These are phyloP conservation scores for Nothoprocta perdicaria DNA, from an alignment of 2,113 vertebrate species.

Conservation along the genomic window DNA sequence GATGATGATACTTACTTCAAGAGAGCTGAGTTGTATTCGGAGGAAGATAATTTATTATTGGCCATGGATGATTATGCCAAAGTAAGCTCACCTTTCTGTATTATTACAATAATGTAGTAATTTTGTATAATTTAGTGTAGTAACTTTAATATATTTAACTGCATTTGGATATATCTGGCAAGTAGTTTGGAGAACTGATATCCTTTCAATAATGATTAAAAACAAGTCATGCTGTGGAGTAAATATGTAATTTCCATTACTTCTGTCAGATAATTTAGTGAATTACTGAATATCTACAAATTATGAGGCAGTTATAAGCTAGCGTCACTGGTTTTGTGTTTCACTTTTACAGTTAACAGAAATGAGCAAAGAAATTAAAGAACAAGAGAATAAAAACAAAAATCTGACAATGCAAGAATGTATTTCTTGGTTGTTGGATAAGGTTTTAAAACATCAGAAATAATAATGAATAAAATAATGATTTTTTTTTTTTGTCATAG, in stretches of 20 bases:
- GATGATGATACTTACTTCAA: constrained; percentile 80
- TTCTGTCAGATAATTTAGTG: background rate
- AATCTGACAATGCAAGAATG: background rate
- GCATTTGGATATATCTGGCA: background rate
- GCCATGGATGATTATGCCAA: constrained; percentile 82
- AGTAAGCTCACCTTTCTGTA: constrained; percentile 62
- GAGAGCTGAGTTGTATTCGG: constrained; percentile 77
- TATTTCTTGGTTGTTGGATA: background rate
- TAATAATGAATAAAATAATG: background rate
- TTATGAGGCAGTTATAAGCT: background rate
- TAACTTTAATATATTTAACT: background rate
- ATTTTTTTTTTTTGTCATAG: constrained; percentile 10
- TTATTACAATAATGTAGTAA: background rate
- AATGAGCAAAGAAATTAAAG: background rate
- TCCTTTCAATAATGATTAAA: background rate
- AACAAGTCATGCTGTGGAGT: background rate
- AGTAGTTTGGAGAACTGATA: background rate
- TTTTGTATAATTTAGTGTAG: background rate
- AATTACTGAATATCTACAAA: background rate
- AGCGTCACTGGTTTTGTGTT: background rate
- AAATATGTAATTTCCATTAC: background rate
- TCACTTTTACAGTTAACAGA: background rate
- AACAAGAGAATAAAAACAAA: background rate
- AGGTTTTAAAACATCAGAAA: background rate
- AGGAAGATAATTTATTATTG: constrained; percentile 61